Evolutionary conservation across 2,113 vertebrate species (phyloP).

Genomic region (Tenrec ecaudatus): DNA sequence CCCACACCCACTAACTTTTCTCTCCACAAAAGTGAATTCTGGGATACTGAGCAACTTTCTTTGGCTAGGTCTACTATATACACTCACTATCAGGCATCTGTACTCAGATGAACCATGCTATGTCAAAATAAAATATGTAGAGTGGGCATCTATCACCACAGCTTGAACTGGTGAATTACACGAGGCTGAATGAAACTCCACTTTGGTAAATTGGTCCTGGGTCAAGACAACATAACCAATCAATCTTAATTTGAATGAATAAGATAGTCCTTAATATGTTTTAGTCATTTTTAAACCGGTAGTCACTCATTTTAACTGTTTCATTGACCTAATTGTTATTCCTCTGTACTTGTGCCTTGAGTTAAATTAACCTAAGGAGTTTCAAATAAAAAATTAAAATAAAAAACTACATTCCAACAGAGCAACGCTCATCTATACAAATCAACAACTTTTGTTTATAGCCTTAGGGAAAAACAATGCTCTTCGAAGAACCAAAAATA

Average conservation of each 20-base stretch:
- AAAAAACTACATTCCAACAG: conserved; percentile 52
- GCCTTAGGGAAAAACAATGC: not conserved
- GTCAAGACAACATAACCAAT: conserved; percentile 71
- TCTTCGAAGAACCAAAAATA: conserved; percentile 59
- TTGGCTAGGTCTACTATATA: conserved; percentile 60
- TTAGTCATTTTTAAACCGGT: conserved; percentile 73
- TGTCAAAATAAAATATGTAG: conserved; percentile 57
- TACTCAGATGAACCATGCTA: conserved; percentile 46
- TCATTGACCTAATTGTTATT: conserved; percentile 79
- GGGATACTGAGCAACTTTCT: conserved; percentile 52
- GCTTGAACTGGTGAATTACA: conserved; percentile 46
- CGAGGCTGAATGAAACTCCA: conserved; percentile 62
- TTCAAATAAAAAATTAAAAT: conserved; percentile 73
- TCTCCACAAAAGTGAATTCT: conserved; percentile 64
- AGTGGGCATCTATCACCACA: conserved; percentile 34
- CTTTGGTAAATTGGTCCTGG: conserved; percentile 52
- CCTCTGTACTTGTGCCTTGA: conserved; percentile 69
- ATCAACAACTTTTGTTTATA: conserved; percentile 63
- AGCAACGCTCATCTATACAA: conserved; percentile 8
- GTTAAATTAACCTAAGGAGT: conserved; percentile 69
- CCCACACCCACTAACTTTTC: not conserved
- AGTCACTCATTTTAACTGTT: conserved; percentile 39
- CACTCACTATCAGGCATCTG: not conserved
- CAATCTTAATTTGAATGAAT: conserved; percentile 67
- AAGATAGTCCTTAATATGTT: conserved; percentile 65